These are phyloP conservation scores for Tribolium freemani DNA, from an alignment of 2,888 invertebrate genomes.

Conservation along the genomic window DNA sequence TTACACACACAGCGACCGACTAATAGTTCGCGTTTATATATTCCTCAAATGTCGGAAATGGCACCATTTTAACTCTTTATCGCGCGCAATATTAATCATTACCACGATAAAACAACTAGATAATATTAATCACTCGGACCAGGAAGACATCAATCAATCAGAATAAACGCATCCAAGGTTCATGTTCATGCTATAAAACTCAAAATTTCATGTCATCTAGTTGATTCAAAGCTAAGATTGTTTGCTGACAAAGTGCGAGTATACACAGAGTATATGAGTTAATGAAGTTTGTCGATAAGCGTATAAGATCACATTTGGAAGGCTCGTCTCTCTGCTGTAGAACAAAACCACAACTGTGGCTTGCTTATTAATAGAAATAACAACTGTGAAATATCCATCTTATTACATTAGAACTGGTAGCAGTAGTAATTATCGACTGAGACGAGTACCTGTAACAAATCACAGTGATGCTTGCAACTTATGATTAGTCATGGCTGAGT, in stretches of 20 bases:
- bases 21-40: conserved; percentile 35
- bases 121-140: conserved; percentile 52
- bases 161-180: neutral
- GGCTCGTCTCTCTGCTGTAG: conserved; percentile 12
- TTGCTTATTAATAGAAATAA: conserved; percentile 31
- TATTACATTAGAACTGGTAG: conserved; percentile 1
- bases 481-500: conserved; percentile 29
- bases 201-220: no score
- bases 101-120: conserved; percentile 52
- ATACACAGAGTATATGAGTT: neutral
- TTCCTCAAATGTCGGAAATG: conserved; percentile 49
- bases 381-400: conserved; percentile 36
- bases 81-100: conserved; percentile 52
- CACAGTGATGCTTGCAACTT: conserved; percentile 21
- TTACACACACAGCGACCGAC: conserved; percentile 22
- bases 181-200: no score
- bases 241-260: no score
- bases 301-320: conserved; percentile 10
- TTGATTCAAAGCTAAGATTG: no score
- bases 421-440: conserved; percentile 32
- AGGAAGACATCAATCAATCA: conserved; percentile 35
- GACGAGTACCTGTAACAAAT: conserved; percentile 29
- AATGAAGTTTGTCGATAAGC: conserved; percentile 19
- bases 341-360: conserved; percentile 9
- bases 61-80: conserved; percentile 54